Evolutionary conservation across 2,797 vertebrate species (phyloP).

Genomic region (Enteromius anoplus): DNA sequence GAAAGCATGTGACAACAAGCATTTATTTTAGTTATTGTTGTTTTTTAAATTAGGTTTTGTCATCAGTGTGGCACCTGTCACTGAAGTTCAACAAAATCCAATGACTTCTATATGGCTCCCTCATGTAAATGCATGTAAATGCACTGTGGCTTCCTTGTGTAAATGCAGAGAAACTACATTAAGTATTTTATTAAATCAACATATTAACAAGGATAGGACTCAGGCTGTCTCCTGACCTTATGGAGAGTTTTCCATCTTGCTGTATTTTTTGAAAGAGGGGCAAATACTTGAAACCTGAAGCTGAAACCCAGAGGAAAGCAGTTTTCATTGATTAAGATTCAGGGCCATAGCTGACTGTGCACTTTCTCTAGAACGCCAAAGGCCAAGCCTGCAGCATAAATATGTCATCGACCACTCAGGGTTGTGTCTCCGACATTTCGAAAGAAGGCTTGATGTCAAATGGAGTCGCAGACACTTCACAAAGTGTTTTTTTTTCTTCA

Average conservation of each 20-base stretch:
- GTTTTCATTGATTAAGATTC: slow-evolving; percentile 33
- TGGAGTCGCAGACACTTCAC: neutral
- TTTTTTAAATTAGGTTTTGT: slow-evolving; percentile 47
- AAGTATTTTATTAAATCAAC: slow-evolving; percentile 14
- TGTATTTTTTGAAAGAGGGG: neutral
- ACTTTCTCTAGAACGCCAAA: slow-evolving; percentile 28
- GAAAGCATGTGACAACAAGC: slow-evolving; percentile 37
- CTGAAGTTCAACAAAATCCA: slow-evolving; percentile 20
- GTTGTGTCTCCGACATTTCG: neutral
- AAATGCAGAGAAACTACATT: slow-evolving; percentile 44
- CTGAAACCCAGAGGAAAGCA: slow-evolving; percentile 7
- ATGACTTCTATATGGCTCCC: slow-evolving; percentile 37
- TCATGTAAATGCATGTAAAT: slow-evolving; percentile 47
- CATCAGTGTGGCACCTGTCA: slow-evolving; percentile 22
- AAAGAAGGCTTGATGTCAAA: neutral
- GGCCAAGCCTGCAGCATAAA: slow-evolving; percentile 23
- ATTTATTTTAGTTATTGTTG: slow-evolving; percentile 34
- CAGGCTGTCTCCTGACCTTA: slow-evolving; percentile 1
- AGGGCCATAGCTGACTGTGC: slow-evolving; percentile 25
- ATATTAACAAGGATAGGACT: slow-evolving; percentile 11
- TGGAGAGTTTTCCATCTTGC: neutral
- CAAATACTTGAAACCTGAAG: neutral
- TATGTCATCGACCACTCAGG: slow-evolving; percentile 23
- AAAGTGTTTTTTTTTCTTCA: neutral
- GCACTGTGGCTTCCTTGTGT: slow-evolving; percentile 33